Percentiles rank a stretch among this genome's conserved stretches.
phyloP scores from a whole-genome alignment of 1,140 invertebrate genomes.

The Cotesia glomerata region DNA sequence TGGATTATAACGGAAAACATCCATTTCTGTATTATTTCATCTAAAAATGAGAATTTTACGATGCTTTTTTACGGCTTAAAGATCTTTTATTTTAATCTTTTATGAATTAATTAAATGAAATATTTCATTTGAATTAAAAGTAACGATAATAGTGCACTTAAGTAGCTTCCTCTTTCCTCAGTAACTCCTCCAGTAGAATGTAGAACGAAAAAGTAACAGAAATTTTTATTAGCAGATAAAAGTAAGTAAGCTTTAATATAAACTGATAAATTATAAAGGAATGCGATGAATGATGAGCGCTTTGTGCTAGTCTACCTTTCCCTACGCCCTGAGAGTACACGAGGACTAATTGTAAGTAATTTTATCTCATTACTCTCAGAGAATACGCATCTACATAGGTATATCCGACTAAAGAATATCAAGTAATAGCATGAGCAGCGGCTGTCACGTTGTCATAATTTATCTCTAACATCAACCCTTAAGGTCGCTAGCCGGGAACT shows the following conservation, averaged over 20 bases:
- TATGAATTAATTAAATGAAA: no score
- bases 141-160: no score
- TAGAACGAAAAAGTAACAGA: no score
- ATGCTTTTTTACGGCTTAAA: no score
- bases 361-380: conserved; percentile 20
- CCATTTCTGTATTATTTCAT: no score
- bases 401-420: background rate
- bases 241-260: background rate
- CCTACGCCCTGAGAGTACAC: background rate
- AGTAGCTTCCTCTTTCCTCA: no score
- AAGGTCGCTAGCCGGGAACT: background rate
- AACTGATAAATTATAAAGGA: background rate
- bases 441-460: conserved; percentile 19
- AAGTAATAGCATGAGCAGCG: background rate
- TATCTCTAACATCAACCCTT: background rate
- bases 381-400: conserved; percentile 4
- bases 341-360: conserved; percentile 28
- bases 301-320: background rate
- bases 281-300: background rate
- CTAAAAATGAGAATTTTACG: no score
- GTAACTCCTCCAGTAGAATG: no score
- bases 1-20: no score
- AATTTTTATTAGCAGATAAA: no score
- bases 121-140: no score
- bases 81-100: no score